Base-by-base conservation (phyloP, 2,888 invertebrate species). In the Periphyllus acericola region DNA sequence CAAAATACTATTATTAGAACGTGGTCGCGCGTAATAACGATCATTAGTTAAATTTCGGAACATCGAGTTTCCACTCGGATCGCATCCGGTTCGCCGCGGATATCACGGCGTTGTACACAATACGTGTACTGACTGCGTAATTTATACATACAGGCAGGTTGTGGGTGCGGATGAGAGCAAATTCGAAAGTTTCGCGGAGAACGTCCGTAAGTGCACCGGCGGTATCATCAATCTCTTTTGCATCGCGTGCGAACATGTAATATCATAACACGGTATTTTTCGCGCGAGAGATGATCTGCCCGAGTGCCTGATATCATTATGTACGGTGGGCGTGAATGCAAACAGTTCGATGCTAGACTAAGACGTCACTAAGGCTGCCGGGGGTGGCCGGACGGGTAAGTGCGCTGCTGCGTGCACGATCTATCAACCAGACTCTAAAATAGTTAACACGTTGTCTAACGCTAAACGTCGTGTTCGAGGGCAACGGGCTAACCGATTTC, bases 141-240 rank as follows among this genome's bases (percentile, higher is more conserved):
- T n/a, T n/a, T n/a, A n/a, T n/a, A n/a, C n/a, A n/a, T n/a, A n/a
- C n/a, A n/a, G n/a, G n/a, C n/a, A n/a, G n/a, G n/a, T n/a, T n/a
- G n/a, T n/a, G n/a, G n/a, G 46, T 46, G 11, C 46, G 46, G 1
- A 25, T 25, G 1, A 25, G 60, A 5, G 21, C 60, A 8, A 60
- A 60, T 6, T 21, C 60, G 60, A 25, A 68, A 68, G 29, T 68
- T 14, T 29, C 29, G 11, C 29, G 29, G 29, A 68, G 29, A 68
- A 32, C 60, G 21, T 21, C 21, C 4, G 21, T 46, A 25, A 3
- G 60, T 25, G 60, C 25, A 25, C 6, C 46, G 46, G 60, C 60
- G 21, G 74, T 40, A 36, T 74, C 36, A 74, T 74, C 83, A 72
- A 55, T 74, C 55, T 55, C 52, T 34, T 74, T 83, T 74, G 34